Evolutionary conservation across 2,113 vertebrate genomes (phyloP), one percentile per base, ranked within the genome.

Genomic region (Trochalopteron elliotii): DNA sequence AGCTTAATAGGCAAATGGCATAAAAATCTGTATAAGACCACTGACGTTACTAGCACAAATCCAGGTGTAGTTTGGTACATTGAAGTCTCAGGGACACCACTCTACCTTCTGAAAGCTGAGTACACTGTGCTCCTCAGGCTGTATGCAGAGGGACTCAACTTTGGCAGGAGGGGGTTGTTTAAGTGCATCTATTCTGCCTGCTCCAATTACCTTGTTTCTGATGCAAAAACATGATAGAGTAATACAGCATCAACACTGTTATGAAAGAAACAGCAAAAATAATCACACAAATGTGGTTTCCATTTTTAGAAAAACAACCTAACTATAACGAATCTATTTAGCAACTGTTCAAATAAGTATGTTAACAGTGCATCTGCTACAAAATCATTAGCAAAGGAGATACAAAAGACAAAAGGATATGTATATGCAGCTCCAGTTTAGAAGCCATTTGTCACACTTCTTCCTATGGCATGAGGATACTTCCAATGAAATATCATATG

Each of bases 21-120:
- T 45, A 47, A 89, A 91, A 93, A 49, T 49, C 27, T 37, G 11
- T 42, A 0, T 15, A 37, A 56, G 14, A 28, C 13, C 37, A 40
- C 2, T 19, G 27, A 76, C 24, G 74, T 59, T 22, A 40, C 4
- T 37, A 65, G 59, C n/a, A 81, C 37, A 68, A 72, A 75, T n/a
- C 40, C 67, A 60, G 31, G 56, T 21, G 52, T 23, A 37, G 6
- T 75, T 52, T 47, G 35, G 25, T 39, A 30, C 20, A 42, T 61
- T 7, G 12, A 87, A 83, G 31, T 17, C 50, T 57, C 0, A 0
- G 28, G 81, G 20, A 84, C 55, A 65, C 11, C 3, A 9, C 49
- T 93, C 33, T 64, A 40, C 31, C 53, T 93, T 83, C 45, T 45
- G 20, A 63, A 68, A 82, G 53, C 5, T 4, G 2, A 68, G 44